Percentiles rank a stretch among this genome's conserved stretches.
Evolutionary conservation across 2,888 invertebrate genomes (phyloP).

Genomic region (Zhengitettix transpicula): DNA sequence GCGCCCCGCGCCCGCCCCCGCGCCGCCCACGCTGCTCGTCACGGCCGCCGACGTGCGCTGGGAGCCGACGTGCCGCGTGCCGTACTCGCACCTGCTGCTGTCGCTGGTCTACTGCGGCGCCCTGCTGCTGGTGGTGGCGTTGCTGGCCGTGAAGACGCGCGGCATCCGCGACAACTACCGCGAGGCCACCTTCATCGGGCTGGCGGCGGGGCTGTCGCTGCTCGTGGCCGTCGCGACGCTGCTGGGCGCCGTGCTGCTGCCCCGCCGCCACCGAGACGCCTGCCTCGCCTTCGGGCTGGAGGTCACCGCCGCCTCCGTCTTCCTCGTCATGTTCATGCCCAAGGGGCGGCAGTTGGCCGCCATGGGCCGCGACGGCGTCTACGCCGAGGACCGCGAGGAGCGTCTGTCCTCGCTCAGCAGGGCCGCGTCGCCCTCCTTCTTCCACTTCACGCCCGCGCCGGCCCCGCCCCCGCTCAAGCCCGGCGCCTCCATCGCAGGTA

Average conservation of each 20-base stretch:
- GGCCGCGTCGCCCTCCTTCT: constrained; percentile 74
- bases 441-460: constrained; percentile 73
- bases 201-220: constrained; percentile 70
- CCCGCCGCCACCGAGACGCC: constrained; percentile 68
- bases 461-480: constrained; percentile 22
- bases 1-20: constrained; percentile 14
- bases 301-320: constrained; percentile 67
- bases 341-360: constrained; percentile 84
- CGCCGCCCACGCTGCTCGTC: constrained; percentile 11
- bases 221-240: constrained; percentile 78
- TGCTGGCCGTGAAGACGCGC: constrained; percentile 68
- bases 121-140: constrained; percentile 67
- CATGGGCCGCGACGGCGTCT: constrained; percentile 75
- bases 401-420: constrained; percentile 63
- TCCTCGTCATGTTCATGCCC: constrained; percentile 86
- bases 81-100: constrained; percentile 53
- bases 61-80: constrained; percentile 41
- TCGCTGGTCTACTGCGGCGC: constrained; percentile 71
- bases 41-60: constrained; percentile 13
- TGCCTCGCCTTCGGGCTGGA: constrained; percentile 81
- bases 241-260: constrained; percentile 60
- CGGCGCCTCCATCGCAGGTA: constrained; percentile 30
- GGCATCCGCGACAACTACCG: constrained; percentile 86
- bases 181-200: constrained; percentile 82
- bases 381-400: constrained; percentile 67